phyloP scores from a whole-genome alignment of 2,888 invertebrate species.

The Nomada goodeniana region DNA sequence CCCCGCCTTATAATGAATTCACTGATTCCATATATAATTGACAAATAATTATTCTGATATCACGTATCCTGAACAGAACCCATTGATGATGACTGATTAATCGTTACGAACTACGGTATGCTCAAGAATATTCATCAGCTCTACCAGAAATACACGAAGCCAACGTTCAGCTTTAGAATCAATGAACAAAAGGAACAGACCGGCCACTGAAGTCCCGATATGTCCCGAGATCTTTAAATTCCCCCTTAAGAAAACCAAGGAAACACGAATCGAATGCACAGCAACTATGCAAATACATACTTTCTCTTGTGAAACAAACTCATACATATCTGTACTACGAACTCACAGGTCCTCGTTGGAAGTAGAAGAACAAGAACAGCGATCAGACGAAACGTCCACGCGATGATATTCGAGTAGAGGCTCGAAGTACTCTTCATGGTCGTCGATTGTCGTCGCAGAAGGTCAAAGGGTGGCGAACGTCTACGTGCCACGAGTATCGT shows the following conservation, averaged over 20 bases:
- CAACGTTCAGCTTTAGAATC: too few species aligned
- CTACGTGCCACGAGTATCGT: not conserved
- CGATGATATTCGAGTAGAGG: constrained; percentile 54
- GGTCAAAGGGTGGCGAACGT: constrained; percentile 9
- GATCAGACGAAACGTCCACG: constrained; percentile 68
- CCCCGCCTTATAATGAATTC: not conserved
- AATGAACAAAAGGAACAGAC: too few species aligned
- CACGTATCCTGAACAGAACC: too few species aligned
- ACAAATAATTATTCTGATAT: not conserved
- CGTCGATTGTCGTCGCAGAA: constrained; percentile 39
- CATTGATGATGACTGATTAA: too few species aligned
- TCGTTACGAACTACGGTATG: too few species aligned
- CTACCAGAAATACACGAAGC: too few species aligned
- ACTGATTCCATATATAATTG: not conserved
- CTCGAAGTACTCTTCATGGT: constrained; percentile 67
- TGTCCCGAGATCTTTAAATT: too few species aligned
- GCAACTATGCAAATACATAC: not conserved
- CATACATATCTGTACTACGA: not conserved
- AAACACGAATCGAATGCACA: too few species aligned
- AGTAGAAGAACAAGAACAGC: constrained; percentile 52
- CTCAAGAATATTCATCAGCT: too few species aligned
- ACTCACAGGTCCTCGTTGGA: constrained; percentile 59
- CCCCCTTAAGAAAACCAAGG: too few species aligned
- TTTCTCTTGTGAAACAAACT: not conserved
- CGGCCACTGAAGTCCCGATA: too few species aligned